Percentiles rank a stretch among this genome's conserved stretches.
Conservation (phyloP, 1,140 invertebrate species). For the Eurosta solidaginis region DNA sequence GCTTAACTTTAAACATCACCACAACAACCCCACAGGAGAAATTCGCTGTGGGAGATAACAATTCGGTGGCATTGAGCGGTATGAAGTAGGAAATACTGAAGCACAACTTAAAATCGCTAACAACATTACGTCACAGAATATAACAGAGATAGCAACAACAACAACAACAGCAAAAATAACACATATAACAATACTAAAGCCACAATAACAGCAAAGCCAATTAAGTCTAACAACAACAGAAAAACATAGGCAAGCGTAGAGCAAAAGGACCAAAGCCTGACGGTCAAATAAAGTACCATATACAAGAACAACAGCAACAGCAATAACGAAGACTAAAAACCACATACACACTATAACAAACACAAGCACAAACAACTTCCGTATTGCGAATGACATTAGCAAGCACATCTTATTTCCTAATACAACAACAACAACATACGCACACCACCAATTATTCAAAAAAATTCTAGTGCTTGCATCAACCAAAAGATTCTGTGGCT, state of each 20-base stretch:
- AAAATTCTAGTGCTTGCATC: not conserved
- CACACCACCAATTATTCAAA: not conserved
- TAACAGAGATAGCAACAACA: too few species aligned
- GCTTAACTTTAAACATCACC: not conserved
- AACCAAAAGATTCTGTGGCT: not conserved
- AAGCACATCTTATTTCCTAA: not conserved
- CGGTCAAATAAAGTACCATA: not conserved
- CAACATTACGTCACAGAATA: too few species aligned
- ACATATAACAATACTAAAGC: not conserved
- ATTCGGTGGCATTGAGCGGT: not conserved
- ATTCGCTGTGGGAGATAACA: conserved; percentile 4
- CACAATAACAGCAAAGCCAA: not conserved
- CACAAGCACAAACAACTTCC: conserved; percentile 1
- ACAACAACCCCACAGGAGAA: not conserved
- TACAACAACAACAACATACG: not conserved
- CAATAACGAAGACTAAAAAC: not conserved
- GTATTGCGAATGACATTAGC: not conserved
- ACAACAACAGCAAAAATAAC: not conserved
- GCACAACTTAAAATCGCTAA: not conserved
- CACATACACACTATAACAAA: not conserved
- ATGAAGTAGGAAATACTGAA: not conserved
- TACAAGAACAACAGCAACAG: not conserved
- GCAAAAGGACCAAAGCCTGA: not conserved
- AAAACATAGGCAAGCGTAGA: not conserved
- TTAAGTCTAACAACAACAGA: not conserved